Conservation (phyloP, 2,888 invertebrate genomes). For the Pseudococcus jackbeardsleyi region DNA sequence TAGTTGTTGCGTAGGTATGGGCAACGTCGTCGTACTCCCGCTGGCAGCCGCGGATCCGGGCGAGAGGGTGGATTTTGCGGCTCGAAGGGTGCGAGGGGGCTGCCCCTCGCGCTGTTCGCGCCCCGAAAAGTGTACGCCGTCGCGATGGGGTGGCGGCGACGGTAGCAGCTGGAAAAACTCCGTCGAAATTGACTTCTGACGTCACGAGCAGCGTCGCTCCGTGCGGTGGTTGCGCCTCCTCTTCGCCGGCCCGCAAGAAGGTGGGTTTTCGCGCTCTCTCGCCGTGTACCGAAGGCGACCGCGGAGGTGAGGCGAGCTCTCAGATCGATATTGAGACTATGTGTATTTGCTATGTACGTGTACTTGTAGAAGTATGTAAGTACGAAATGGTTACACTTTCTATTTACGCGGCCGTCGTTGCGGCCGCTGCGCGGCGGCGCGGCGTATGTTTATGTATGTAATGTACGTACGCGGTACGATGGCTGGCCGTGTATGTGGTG, state of each 20-base stretch:
- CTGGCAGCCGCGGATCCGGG: neutral
- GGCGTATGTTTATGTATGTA: neutral
- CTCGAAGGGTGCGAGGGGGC: neutral
- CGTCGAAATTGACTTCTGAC: constrained; percentile 50
- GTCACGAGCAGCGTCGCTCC: constrained; percentile 4
- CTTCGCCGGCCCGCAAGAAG: neutral
- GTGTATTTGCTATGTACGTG: neutral
- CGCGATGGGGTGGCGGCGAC: neutral
- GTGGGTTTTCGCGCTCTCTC: neutral
- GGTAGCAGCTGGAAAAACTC: constrained; percentile 31
- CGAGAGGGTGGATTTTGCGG: neutral
- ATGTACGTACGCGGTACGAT: neutral
- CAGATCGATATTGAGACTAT: constrained; percentile 17
- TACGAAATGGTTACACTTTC: constrained; percentile 14
- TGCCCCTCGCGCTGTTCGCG: neutral
- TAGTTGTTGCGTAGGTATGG: neutral
- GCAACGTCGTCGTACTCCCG: neutral
- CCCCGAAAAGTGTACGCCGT: neutral
- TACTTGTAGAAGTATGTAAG: neutral
- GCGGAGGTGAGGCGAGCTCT: neutral
- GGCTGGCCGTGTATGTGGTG: neutral
- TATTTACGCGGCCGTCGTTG: neutral
- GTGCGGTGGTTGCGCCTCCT: constrained; percentile 1
- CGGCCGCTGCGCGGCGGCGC: neutral
- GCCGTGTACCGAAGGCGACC: neutral